phyloP scores from a whole-genome alignment of 30 jellyfish, hydroid and myxozoan genomes.

The Euphysa ruthae region DNA sequence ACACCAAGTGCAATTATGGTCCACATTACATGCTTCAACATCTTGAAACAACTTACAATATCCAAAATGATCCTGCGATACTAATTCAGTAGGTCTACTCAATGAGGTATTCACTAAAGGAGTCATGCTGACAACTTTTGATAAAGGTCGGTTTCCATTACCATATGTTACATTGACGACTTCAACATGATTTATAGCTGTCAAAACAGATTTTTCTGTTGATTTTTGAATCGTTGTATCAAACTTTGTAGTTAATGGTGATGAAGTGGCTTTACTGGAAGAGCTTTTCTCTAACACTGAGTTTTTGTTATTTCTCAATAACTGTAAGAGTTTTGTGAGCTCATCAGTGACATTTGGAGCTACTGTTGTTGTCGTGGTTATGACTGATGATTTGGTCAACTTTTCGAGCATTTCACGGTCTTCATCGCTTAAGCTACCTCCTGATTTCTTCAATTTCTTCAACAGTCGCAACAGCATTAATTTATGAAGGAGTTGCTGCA shows the following conservation, averaged over 20 bases:
- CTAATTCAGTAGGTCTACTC: too few species aligned
- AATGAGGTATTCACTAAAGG: too few species aligned
- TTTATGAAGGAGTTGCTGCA: conserved; percentile 16
- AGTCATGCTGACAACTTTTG: neutral
- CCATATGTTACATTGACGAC: conserved; percentile 12
- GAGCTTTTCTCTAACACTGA: too few species aligned
- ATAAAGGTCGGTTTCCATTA: neutral
- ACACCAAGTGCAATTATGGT: conserved; percentile 84
- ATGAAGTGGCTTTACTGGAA: too few species aligned
- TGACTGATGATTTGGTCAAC: neutral
- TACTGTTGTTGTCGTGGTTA: conserved; percentile 1
- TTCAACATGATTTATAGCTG: neutral
- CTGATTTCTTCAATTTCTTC: conserved; percentile 17
- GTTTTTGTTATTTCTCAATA: too few species aligned
- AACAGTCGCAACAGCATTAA: conserved; percentile 14
- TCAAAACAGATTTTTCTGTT: too few species aligned
- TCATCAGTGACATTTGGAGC: too few species aligned
- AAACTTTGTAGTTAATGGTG: too few species aligned
- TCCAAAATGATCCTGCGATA: neutral
- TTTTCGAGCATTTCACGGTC: neutral
- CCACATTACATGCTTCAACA: conserved; percentile 54
- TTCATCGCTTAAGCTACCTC: conserved; percentile 10
- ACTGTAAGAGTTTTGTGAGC: too few species aligned
- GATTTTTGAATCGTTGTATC: too few species aligned
- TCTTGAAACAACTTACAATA: conserved; percentile 50